phyloP scores from a whole-genome alignment of 2,797 vertebrate species.

The Urocyon cinereoargenteus region DNA sequence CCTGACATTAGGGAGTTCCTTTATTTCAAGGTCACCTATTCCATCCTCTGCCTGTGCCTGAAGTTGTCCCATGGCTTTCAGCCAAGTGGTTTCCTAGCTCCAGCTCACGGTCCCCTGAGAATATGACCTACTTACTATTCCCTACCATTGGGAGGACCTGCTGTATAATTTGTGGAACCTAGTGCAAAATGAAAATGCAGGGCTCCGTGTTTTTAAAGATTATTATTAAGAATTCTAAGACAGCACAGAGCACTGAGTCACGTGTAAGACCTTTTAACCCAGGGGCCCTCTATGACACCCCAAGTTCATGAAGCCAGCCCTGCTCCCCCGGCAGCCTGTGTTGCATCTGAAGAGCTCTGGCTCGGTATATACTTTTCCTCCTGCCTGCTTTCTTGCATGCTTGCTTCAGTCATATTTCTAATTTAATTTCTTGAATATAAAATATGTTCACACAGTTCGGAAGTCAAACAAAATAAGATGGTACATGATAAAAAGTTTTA shows the following conservation, averaged over 20 bases:
- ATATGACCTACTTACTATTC: not conserved
- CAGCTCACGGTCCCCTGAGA: not conserved
- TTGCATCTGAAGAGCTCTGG: not conserved
- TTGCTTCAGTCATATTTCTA: slow-evolving; percentile 1
- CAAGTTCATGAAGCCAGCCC: not conserved
- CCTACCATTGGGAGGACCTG: not conserved
- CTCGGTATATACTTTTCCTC: not conserved
- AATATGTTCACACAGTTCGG: not conserved
- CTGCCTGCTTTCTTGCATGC: not conserved
- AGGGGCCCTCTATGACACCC: accelerated
- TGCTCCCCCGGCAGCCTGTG: not conserved
- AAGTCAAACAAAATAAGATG: slow-evolving; percentile 17
- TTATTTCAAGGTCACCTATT: not conserved
- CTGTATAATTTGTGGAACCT: not conserved
- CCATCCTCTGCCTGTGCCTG: not conserved
- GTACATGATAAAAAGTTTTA: not conserved
- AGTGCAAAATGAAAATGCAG: not conserved
- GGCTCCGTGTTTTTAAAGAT: not conserved
- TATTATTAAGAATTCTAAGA: slow-evolving; percentile 13
- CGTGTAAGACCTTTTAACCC: not conserved
- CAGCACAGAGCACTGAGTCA: not conserved
- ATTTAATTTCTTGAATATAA: not conserved
- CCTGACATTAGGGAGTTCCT: not conserved
- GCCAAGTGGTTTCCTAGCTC: not conserved
- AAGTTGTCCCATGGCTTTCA: not conserved